Percentiles rank a stretch among this genome's conserved stretches.
These are phyloP conservation scores for Paguma larvata DNA, from an alignment of 2,797 vertebrate genomes.

Conservation along the genomic window DNA sequence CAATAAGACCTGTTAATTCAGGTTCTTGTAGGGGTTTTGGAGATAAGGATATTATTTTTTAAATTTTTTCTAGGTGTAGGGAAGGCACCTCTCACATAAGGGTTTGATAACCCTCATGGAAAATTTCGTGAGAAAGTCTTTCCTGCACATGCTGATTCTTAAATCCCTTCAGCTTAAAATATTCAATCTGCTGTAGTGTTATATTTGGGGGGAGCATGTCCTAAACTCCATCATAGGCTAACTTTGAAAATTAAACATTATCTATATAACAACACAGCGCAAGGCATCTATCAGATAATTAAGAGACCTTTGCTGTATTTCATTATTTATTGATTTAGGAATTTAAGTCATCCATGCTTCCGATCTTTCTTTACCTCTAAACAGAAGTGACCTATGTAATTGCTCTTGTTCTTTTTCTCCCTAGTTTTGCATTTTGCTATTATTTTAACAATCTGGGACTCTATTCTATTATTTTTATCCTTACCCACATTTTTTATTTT, in stretches of 20 bases:
- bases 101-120: neutral
- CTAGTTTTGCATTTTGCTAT: neutral
- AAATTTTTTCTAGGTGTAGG: neutral
- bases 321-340: neutral
- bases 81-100: neutral
- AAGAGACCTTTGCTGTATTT: neutral
- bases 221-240: neutral
- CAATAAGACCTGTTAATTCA: neutral
- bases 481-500: neutral
- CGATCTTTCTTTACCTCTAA: neutral
- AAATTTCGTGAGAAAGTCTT: neutral
- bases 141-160: neutral
- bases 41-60: neutral
- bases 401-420: neutral
- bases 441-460: neutral
- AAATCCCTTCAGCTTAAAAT: neutral
- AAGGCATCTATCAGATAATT: neutral
- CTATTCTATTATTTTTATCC: neutral
- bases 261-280: neutral
- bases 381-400: neutral
- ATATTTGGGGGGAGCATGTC: neutral
- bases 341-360: neutral
- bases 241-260: conserved; percentile 2
- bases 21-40: neutral
- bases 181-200: neutral